Evolutionary conservation across 35 echinoderm and acorn worm species (phyloP).

Genomic region (Lytechinus pictus): DNA sequence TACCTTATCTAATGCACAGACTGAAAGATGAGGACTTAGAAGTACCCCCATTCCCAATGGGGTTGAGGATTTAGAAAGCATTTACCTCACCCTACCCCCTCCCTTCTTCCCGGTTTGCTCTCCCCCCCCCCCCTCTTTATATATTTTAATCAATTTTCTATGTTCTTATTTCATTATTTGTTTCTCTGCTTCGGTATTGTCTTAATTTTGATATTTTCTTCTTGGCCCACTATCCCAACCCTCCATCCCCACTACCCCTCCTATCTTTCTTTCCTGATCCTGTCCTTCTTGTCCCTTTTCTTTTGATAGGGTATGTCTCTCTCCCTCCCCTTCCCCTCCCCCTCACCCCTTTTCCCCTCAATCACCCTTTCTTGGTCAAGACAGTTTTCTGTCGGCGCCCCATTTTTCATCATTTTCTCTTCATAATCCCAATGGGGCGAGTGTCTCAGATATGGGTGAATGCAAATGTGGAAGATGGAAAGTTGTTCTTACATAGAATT

Average conservation of each 20-base stretch:
- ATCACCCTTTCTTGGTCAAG: no score
- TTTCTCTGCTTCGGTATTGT: no score
- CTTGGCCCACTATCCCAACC: no score
- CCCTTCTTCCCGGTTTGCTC: not conserved
- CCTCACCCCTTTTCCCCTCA: no score
- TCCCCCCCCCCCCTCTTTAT: not conserved
- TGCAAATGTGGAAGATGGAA: not conserved
- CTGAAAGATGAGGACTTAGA: constrained; percentile 41
- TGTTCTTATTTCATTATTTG: no score
- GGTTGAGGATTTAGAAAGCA: not conserved
- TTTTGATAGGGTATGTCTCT: no score
- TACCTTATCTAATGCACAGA: constrained; percentile 40
- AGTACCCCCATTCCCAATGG: constrained; percentile 19
- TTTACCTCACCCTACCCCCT: not conserved
- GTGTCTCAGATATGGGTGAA: not conserved
- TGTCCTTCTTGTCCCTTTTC: no score
- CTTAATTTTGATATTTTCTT: no score
- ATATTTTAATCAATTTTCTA: no score
- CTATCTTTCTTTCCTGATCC: no score
- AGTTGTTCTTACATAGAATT: not conserved
- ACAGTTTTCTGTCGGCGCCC: not conserved
- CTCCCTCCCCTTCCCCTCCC: no score
- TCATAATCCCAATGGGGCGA: not conserved
- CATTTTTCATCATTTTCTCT: not conserved
- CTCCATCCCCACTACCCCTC: no score